phyloP scores from a whole-genome alignment of 2,797 vertebrate species.

The Crenuchus spilurus region DNA sequence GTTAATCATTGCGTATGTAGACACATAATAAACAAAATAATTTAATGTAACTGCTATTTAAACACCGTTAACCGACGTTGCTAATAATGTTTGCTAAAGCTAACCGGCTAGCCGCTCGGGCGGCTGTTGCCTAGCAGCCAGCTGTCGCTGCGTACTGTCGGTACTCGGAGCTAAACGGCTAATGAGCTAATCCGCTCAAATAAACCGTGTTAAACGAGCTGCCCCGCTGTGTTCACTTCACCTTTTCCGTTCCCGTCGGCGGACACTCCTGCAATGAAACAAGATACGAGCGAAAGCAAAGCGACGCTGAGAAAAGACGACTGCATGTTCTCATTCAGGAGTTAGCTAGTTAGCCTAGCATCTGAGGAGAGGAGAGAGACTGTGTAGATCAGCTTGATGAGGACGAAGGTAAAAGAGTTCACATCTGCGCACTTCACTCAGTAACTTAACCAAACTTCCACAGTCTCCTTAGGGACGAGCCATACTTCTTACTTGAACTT shows the following conservation, averaged over 20 bases:
- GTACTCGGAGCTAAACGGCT: not conserved
- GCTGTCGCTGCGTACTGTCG: not conserved
- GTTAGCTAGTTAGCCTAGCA: too few species aligned
- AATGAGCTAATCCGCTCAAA: constrained; percentile 46
- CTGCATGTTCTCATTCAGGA: constrained; percentile 61
- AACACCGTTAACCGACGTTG: not conserved
- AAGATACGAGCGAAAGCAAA: constrained; percentile 60
- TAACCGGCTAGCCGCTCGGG: not conserved
- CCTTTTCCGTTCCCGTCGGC: constrained; percentile 69
- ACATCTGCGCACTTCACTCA: too few species aligned
- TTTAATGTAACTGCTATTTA: not conserved
- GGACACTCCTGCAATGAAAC: constrained; percentile 61
- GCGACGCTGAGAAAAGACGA: constrained; percentile 54
- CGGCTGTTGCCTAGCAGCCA: not conserved
- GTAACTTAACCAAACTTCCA: too few species aligned
- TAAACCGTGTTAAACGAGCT: constrained; percentile 15
- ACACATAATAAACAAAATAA: too few species aligned
- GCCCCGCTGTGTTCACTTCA: constrained; percentile 46
- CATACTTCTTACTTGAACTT: too few species aligned
- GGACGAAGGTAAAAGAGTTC: too few species aligned
- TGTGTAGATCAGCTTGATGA: too few species aligned
- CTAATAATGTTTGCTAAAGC: not conserved
- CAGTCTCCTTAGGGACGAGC: too few species aligned
- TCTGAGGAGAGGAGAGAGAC: too few species aligned
- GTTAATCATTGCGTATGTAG: too few species aligned